phyloP scores from a whole-genome alignment of 2,797 vertebrate species.

The Loriculus beryllinus region DNA sequence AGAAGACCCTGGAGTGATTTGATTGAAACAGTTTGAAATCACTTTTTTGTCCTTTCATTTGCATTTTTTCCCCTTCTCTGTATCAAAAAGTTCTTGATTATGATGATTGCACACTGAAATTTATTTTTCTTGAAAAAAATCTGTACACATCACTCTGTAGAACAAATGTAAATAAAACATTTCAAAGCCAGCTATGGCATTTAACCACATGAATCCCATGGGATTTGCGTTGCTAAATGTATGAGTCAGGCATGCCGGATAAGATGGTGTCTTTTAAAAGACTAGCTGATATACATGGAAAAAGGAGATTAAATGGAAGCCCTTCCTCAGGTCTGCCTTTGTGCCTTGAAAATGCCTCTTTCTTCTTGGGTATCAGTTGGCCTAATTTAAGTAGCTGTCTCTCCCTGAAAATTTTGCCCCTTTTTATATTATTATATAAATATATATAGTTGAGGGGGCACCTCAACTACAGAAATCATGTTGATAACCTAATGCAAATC shows the following conservation, averaged over 20 bases:
- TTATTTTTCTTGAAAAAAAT: background rate
- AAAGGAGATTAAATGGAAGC: background rate
- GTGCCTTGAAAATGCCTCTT: background rate
- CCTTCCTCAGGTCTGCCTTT: background rate
- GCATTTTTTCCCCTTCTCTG: background rate
- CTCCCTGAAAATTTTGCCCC: background rate
- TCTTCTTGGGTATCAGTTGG: background rate
- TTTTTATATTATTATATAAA: background rate
- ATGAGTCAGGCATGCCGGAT: background rate
- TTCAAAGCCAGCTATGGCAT: background rate
- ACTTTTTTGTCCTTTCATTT: background rate
- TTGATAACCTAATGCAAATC: background rate
- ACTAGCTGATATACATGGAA: background rate
- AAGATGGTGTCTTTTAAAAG: background rate
- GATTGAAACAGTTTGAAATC: background rate
- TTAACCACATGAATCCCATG: background rate
- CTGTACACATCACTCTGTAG: background rate
- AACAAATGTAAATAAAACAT: background rate
- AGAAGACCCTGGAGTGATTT: background rate
- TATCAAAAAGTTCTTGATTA: background rate
- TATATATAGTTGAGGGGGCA: background rate
- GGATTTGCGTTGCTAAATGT: background rate
- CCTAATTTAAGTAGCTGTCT: background rate
- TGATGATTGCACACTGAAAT: background rate
- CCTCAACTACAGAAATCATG: background rate